These are phyloP conservation scores for Goniozus legneri DNA, from an alignment of 1,140 invertebrate species.

Conservation along the genomic window DNA sequence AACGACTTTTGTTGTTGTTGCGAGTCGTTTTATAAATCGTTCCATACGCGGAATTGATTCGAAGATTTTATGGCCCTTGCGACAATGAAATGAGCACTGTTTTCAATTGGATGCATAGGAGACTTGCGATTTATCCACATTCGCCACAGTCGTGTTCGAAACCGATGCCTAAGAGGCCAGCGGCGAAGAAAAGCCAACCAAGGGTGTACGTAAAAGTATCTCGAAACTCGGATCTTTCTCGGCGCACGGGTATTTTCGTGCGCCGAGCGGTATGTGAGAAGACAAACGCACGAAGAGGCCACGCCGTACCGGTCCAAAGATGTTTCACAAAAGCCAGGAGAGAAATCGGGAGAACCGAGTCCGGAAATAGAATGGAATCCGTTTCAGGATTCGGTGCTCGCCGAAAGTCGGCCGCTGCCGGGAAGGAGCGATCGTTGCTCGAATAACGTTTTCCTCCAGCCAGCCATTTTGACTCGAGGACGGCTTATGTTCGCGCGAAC, in stretches of 20 bases:
- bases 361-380: conserved; percentile 31
- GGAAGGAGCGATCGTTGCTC: conserved; percentile 1
- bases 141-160: no score
- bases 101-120: no score
- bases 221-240: conserved; percentile 25
- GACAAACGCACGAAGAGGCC: conserved; percentile 16
- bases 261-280: no score
- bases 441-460: conserved; percentile 21
- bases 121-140: no score
- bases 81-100: no score
- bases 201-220: no score
- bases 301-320: conserved; percentile 9
- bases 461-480: background rate
- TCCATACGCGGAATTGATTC: no score
- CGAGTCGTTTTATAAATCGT: no score
- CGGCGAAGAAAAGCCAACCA: no score
- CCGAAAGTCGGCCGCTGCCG: conserved; percentile 21
- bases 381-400: conserved; percentile 11
- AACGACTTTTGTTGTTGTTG: no score
- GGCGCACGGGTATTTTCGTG: conserved; percentile 10
- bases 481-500: background rate
- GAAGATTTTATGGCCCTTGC: no score
- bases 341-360: conserved; percentile 18
- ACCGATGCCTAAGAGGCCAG: no score
- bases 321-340: conserved; percentile 25